Conservation (phyloP, 2,113 vertebrate genomes). For the Alaudala cheleensis region DNA sequence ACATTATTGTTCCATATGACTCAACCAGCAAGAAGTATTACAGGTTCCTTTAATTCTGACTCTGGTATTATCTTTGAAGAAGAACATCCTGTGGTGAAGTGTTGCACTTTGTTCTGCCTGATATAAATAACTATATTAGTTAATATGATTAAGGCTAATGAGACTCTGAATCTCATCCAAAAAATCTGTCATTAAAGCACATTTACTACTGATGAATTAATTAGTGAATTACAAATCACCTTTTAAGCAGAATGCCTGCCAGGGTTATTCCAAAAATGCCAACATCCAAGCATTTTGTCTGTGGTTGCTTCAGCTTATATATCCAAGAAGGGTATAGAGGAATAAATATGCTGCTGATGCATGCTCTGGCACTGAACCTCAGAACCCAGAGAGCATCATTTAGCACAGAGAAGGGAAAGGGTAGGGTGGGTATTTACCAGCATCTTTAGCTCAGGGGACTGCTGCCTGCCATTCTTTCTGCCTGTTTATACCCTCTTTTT, state of each 20-base stretch:
- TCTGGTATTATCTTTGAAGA: slow-evolving; percentile 1
- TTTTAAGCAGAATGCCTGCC: slow-evolving; percentile 50
- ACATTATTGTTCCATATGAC: not conserved
- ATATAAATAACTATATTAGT: slow-evolving; percentile 64
- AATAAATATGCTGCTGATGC: not conserved
- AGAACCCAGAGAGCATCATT: not conserved
- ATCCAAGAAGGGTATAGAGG: not conserved
- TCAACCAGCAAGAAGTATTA: not conserved
- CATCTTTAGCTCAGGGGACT: not conserved
- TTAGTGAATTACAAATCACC: slow-evolving; percentile 61
- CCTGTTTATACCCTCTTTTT: not conserved
- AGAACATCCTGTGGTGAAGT: not conserved
- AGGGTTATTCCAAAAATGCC: slow-evolving; percentile 33
- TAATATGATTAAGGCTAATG: slow-evolving; percentile 66
- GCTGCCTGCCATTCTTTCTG: not conserved
- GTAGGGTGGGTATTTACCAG: not conserved
- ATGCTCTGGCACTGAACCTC: not conserved
- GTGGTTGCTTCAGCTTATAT: not conserved
- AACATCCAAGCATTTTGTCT: not conserved
- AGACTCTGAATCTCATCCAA: slow-evolving; percentile 62
- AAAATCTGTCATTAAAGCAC: slow-evolving; percentile 56
- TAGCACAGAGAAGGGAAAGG: not conserved
- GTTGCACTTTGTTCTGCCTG: slow-evolving; percentile 60
- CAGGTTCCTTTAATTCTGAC: not conserved
- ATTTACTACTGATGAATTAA: slow-evolving; percentile 64